Base-by-base conservation (phyloP, 1,140 invertebrate genomes). In the Harlomillsia oculata region DNA sequence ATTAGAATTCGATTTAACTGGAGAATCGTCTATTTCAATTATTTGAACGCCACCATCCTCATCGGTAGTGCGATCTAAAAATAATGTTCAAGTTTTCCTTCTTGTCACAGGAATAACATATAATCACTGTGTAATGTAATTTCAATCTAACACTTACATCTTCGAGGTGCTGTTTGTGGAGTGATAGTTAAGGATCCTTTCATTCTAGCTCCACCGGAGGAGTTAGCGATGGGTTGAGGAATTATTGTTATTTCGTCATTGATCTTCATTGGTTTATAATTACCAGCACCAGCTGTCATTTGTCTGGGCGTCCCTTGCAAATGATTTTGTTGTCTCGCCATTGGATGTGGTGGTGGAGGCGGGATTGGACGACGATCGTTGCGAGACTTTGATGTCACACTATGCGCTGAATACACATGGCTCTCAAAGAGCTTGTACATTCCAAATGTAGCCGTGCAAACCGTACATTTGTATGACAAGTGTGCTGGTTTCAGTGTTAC, bases 381-480 rank as follows among this genome's bases (percentile, higher is more conserved):
- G 82, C 83, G 48, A 37, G 84, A 77, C 66, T 86, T 87, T 14
- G 84, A 83, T 5, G 86, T 85, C 5, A 85, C 84, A 70, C 87
- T 89, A 66, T 94, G 89, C 4, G 88, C 88, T 4, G 87, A 88
- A 67, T 93, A 93, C 2, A 94, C 89, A 70, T 94, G 90, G 71
- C 85, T 92, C 69, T 93, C 89, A 67, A 94, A 94, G 66, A 90
- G 84, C 73, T 89, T 89, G 75, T 94, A 94, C 84, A 93, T 89
- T 56, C 87, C 87, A 68, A 93, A 93, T 9, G 89, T 93, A 40
- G 89, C 88, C 46, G 89, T 90, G 71, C 89, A 94, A 5, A 93
- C 89, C 25, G 89, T 93, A 72, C 89, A 94, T 71, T 93, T 94
- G 76, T 93, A 93, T 8, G 88, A 91, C 21, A 93, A 72, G 72